Base-by-base conservation (phyloP, 2,888 invertebrate species). In the Odontocerum albicorne region DNA sequence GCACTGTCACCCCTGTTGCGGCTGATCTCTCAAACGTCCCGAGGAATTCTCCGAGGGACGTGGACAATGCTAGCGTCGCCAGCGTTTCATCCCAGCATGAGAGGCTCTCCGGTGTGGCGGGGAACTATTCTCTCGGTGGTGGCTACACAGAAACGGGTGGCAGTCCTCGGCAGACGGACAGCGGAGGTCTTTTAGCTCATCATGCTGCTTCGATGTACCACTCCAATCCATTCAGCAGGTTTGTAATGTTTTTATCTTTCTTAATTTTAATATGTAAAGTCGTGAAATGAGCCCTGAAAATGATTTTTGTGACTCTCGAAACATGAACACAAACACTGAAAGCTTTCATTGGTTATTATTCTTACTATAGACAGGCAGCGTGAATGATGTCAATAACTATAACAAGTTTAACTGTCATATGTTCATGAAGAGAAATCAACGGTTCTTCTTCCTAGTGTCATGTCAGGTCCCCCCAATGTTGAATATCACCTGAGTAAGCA, bases 221-320 rank as follows among this genome's bases (percentile, higher is more conserved):
- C 36, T 73, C 75, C 62, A 73, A 67, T 66, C 74, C 74, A 65
- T 77, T 69, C 62, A 75, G 72, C 67, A 73, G 77, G 77, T 55
- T 13, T 45, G 42, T 32, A n/a, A n/a, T n/a, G n/a, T 20, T 8
- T 20, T 21, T 12, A 8, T 17, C 10, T 21, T 12, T 2, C 43
- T 2, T 6, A 12, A n/a, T 16, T 12, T 22, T 12, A 22, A 12
- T 43, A 22, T 43, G 13, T 43, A 21, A 4, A 43, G 13, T 12
- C 35, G n/a, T 10, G 4, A 35, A 27, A 27, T 27, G n/a, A n/a
- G n/a, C n/a, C n/a, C n/a, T n/a, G n/a, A n/a, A n/a, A n/a, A n/a
- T n/a, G n/a, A n/a, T n/a, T n/a, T n/a, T n/a, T n/a, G n/a, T n/a
- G n/a, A n/a, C n/a, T n/a, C n/a, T n/a, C n/a, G n/a, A n/a, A n/a